Percentiles rank a stretch among this genome's conserved stretches.
Evolutionary conservation across 2,888 invertebrate genomes (phyloP).

Genomic region (Leucophora obtusa): DNA sequence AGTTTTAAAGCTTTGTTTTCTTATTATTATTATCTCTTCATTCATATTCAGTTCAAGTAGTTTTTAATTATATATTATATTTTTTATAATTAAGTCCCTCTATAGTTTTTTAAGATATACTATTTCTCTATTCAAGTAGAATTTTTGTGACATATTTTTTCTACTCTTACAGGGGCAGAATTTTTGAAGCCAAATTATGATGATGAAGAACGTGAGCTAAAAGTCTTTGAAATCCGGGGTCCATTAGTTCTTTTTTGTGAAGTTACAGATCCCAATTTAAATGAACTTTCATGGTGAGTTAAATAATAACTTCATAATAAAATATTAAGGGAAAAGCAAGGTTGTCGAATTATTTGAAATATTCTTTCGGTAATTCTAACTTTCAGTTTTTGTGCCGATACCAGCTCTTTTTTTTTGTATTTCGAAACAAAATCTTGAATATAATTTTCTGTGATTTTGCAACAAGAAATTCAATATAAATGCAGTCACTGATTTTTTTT

Average conservation of each 20-base stretch:
- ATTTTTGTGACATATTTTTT: conserved; percentile 27
- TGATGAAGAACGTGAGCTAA: conserved; percentile 72
- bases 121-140: conserved; percentile 3
- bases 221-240: conserved; percentile 75
- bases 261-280: conserved; percentile 70
- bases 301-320: neutral
- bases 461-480: too few species aligned
- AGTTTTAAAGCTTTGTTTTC: conserved; percentile 18
- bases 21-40: conserved; percentile 44
- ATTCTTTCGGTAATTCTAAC: too few species aligned
- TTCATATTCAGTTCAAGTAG: conserved; percentile 36
- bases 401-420: too few species aligned
- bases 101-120: neutral
- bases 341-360: too few species aligned
- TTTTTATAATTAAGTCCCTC: neutral
- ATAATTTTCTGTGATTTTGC: too few species aligned
- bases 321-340: too few species aligned
- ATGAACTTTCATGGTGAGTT: conserved; percentile 75
- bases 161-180: conserved; percentile 72
- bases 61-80: conserved; percentile 8
- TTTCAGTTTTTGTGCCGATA: too few species aligned
- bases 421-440: too few species aligned
- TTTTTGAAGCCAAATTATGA: conserved; percentile 77
- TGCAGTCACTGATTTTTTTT: too few species aligned
- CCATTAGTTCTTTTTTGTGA: conserved; percentile 77